Evolutionary conservation across 2,888 invertebrate genomes (phyloP).

Genomic region (Sceliomorpha sp.): DNA sequence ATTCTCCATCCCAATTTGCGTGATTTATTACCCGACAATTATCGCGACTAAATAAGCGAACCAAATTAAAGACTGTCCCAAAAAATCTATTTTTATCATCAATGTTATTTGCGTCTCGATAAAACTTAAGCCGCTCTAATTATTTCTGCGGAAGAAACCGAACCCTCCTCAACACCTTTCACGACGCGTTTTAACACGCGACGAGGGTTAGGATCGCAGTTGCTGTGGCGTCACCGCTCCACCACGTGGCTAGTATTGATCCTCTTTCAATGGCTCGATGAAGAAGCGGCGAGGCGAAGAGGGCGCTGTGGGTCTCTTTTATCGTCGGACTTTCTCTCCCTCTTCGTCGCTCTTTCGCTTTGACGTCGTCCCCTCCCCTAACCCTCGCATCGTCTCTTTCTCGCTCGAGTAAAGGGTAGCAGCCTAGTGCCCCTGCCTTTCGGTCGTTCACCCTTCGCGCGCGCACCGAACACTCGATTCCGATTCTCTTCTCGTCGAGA

Average conservation of each 20-base stretch:
- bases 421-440: constrained; percentile 79
- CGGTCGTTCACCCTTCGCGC: constrained; percentile 77
- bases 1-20: too few relatives aligned
- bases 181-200: constrained; percentile 50
- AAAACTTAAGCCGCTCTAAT: too few relatives aligned
- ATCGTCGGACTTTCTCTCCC: constrained; percentile 44
- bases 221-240: constrained; percentile 67
- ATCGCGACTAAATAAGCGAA: too few relatives aligned
- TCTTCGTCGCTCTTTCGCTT: constrained; percentile 16
- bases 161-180: constrained; percentile 37
- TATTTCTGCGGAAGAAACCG: too few relatives aligned
- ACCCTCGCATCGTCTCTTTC: constrained; percentile 35
- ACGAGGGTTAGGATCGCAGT: constrained; percentile 50
- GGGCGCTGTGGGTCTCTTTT: constrained; percentile 55
- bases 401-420: constrained; percentile 74
- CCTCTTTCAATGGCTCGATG: constrained; percentile 71
- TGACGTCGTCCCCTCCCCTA: constrained; percentile 20
- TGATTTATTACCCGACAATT: too few relatives aligned
- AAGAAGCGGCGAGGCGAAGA: constrained; percentile 60
- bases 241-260: constrained; percentile 80
- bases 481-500: constrained; percentile 57
- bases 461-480: constrained; percentile 60
- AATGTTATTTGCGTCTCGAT: too few relatives aligned
- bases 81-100: too few relatives aligned
- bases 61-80: too few relatives aligned